Evolutionary conservation across 1,140 invertebrate genomes (phyloP), one percentile per base, ranked within the genome.

Genomic region (Cotesia chilonis): DNA sequence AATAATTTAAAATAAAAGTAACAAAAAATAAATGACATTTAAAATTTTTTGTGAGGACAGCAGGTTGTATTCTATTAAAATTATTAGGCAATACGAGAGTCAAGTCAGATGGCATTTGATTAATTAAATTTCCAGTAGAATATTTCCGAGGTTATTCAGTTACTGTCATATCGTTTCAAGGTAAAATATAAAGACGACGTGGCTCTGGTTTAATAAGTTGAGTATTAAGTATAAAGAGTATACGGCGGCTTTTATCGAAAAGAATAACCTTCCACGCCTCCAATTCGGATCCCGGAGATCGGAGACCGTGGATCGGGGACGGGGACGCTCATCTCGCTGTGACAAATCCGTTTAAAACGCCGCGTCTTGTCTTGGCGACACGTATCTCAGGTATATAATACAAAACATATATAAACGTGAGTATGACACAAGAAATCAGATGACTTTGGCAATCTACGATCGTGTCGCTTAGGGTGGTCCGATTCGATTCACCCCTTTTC

Each of bases 341-440:
- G 80, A 81, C 78, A 81, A 81, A 81, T 81, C 76, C 80, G 66
- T 79, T 81, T 71, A 81, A 80, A 78, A 70, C 74, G 73, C 77
- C 72, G 76, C 77, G 60, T 68, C 64, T 37, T 64, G 17, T 71
- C 54, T 67, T 47, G 47, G 60, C 59, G 59, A 66, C 64, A 66
- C 64, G 60, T 63, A 63, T 66, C 37, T 12, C 17, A 66, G 57
- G 65, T 68, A 54, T 71, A 74, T 60, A 71, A 65, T 61, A 61
- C 41, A 70, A 17, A 41, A 66, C 38, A 64, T 35, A 35, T 66
- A 71, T 67, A 65, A 59, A 67, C 12, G 41, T 64, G 17, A 36
- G 35, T 63, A 70, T 35, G 37, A 70, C 67, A 74, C 55, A 67
- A 73, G 67, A 37, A 35, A 3, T 7, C 4, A 47, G 41, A 47